These are phyloP conservation scores for Trachelus stipa DNA, from an alignment of 2,888 invertebrate genomes.

Conservation along the genomic window DNA sequence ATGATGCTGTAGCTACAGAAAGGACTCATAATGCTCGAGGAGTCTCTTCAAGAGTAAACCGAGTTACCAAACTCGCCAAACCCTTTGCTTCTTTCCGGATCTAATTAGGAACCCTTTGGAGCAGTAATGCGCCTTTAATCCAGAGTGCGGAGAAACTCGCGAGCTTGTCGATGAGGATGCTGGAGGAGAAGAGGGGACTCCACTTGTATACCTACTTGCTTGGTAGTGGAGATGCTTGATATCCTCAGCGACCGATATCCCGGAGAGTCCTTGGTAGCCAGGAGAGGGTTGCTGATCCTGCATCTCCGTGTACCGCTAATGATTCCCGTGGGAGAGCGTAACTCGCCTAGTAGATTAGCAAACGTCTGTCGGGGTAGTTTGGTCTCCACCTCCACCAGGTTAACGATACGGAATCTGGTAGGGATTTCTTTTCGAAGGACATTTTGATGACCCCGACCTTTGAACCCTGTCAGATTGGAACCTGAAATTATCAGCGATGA, in stretches of 20 bases:
- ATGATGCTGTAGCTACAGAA: not conserved
- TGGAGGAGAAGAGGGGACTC: not conserved
- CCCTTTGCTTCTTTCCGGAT: constrained; percentile 65
- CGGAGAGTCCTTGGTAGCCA: constrained; percentile 12
- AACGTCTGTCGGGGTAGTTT: not conserved
- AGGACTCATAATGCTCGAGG: not conserved
- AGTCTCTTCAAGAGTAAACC: constrained; percentile 44
- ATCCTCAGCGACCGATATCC: constrained; percentile 46
- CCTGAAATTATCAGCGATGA: not conserved
- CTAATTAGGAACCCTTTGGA: constrained; percentile 56
- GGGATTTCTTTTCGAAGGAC: not conserved
- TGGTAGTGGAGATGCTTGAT: constrained; percentile 36
- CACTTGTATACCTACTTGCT: not conserved
- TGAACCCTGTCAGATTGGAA: constrained; percentile 10
- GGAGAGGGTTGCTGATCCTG: constrained; percentile 5
- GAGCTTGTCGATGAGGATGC: not conserved
- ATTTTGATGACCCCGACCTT: constrained; percentile 7
- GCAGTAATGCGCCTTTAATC: constrained; percentile 63
- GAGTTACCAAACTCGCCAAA: constrained; percentile 62
- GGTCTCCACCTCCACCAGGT: not conserved
- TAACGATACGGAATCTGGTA: not conserved
- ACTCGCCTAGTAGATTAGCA: not conserved
- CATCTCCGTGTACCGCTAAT: constrained; percentile 43
- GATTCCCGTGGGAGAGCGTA: constrained; percentile 53
- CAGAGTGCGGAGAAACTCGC: constrained; percentile 40